Base-by-base conservation (phyloP, 2,797 vertebrate genomes). In the Ptychadena robeensis region DNA sequence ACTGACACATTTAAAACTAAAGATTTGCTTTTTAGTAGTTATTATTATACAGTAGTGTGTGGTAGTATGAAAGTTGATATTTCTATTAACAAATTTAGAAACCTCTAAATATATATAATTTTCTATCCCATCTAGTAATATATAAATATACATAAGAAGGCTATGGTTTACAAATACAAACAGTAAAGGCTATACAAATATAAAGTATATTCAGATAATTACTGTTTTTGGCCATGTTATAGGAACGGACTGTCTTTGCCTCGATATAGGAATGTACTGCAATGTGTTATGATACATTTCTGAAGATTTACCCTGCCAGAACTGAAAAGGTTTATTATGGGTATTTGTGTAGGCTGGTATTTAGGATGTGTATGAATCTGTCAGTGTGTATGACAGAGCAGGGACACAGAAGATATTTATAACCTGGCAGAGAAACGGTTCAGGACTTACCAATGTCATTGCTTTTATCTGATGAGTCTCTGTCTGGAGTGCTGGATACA, bases 381-480 rank as follows among this genome's bases (percentile, higher is more conserved):
- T 40, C 79, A 11, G 32, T 80, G 64, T 86, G 73, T 67, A 18
- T 75, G 37, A 78, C 78, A 73, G 66, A 82, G 86, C 77, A 40
- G 4, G 85, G 35, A 37, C 82, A 81, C 82, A 81, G 65, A 22
- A 80, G 66, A 83, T 83, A 81, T 61, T 82, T 61, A 76, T 59
- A 85, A 84, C 72, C 81, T 74, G 81, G 79, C 35, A 84, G 79
- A 87, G 68, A 80, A 18, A 78, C 87, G n/a, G 79, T 68, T 64
- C 80, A 1, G 83, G 86, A 92, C 95, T 98, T 95, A 98, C 97
- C 97, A 11, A 95, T 91, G 90, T 96, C 96, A 92, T 95, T 94
- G 93, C 94, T 94, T 94, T 95, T 96, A 89, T 98, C 97, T 10
- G 93, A 89, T 89, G 93, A 93, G 89, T 94, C 92, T 89, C 96